Evolutionary conservation across 92 coral and sea anemone genomes (phyloP), one percentile per base, ranked within the genome.

Genomic region (Diadumene lineata): DNA sequence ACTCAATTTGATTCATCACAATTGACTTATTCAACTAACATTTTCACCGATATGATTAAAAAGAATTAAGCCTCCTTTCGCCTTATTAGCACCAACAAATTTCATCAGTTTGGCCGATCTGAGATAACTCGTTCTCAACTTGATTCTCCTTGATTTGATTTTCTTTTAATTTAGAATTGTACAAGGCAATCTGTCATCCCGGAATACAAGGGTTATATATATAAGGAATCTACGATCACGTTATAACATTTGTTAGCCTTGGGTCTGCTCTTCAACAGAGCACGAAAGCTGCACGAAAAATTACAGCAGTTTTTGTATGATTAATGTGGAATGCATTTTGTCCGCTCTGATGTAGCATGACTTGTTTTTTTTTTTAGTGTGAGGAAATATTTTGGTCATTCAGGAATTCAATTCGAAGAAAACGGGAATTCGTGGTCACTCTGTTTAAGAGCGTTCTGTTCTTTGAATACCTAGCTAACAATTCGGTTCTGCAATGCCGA

Each of bases 31-130:
- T 72, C 66, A 1, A 33, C 77, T 56, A 32, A 53, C 11, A 51
- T 26, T 11, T 72, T 24, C 66, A 72, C 18, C 66, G 67, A 72
- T 22, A 31, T 72, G 77, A 72, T 72, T 72, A 72, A 56, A 55
- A 34, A 29, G 51, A 72, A 72, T 51, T 51, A 51, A 50, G 56
- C 53, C 34, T 27, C 53, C 32, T 43, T 30, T 30, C 43, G 29
- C 27, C 13, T 34, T 44, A 72, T 72, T 72, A 72, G 55, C 50
- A 43, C 30, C 55, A 58, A 53, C 58, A 15, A 58, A 58, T 55
- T 70, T 72, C 77, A 72, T 56, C 77, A 56, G 66, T 72, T 72
- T 18, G 64, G 53, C n/a, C 46, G 77, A 57, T 72, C 77, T 70
- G 13, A 22, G 77, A 72, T 72, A 72, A 72, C 77, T 72, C 77